phyloP scores from a whole-genome alignment of 2,797 vertebrate genomes.

The Pseudomugil gertrudae region DNA sequence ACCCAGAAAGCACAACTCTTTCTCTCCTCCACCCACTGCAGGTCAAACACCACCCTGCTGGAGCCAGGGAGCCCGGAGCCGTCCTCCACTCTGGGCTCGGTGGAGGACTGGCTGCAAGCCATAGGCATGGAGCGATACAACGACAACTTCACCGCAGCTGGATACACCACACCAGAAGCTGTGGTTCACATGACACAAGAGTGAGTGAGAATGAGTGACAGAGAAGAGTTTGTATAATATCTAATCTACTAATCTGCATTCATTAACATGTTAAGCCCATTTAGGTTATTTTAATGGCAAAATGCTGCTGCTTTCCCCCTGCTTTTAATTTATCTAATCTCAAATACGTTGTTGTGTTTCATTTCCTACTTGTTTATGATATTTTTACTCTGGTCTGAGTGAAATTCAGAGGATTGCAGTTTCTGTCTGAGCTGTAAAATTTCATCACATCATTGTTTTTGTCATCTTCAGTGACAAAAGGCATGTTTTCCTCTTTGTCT shows the following conservation, averaged over 20 bases:
- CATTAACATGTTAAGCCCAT: too few relatives aligned
- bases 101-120: conserved; percentile 95
- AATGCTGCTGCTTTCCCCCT: too few relatives aligned
- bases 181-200: conserved; percentile 97
- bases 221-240: neutral
- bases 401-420: too few relatives aligned
- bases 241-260: too few relatives aligned
- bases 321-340: too few relatives aligned
- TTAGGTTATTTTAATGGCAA: too few relatives aligned
- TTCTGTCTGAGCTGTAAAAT: conserved; percentile 49
- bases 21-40: conserved; percentile 48
- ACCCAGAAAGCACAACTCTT: neutral
- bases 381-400: conserved; percentile 4
- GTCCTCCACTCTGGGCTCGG: conserved; percentile 86
- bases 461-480: conserved; percentile 45
- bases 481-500: conserved; percentile 33
- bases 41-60: conserved; percentile 91
- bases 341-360: too few relatives aligned
- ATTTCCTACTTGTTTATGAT: neutral
- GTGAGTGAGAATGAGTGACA: conserved; percentile 83
- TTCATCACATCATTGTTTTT: conserved; percentile 46
- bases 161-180: conserved; percentile 92
- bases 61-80: conserved; percentile 92
- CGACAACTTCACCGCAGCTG: conserved; percentile 96
- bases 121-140: conserved; percentile 98